Evolutionary conservation across 2,888 invertebrate genomes (phyloP), one percentile per base, ranked within the genome.

Genomic region (Schizaphis graminum): DNA sequence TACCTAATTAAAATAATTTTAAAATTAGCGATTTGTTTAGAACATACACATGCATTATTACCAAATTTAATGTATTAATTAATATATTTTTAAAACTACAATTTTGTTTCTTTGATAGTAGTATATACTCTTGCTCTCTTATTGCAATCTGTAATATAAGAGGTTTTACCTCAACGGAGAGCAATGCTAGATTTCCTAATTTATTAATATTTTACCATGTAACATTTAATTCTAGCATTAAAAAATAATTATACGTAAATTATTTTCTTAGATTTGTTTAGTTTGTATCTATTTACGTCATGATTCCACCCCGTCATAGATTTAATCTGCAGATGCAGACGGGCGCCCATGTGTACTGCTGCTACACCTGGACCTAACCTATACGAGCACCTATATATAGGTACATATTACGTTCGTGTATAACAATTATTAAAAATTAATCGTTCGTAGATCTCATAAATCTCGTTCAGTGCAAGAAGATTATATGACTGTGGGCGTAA

Each of bases 401-500:
- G n/a, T 16, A 21, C 41, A 67, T n/a, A 67, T 77, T 35, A 77
- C 21, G 35, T 77, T 8, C 35, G 77, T 77, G 77, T 77, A 77
- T 35, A 77, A 77, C 35, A 77, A 77, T 77, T 77, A 77, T 77
- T 77, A 77, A 77, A 77, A 77, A 86, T 86, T 44, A 86, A 86
- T 86, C 47, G 47, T 86, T 47, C 47, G 47, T 86, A 28, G 47
- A 47, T 86, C 86, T 86, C 47, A 44, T 86, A 86, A 44, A 86
- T 86, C 47, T 86, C 86, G 13, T 86, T 86, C 61, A 26, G 61
- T 61, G 61, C 47, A 44, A 47, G 44, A 89, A 61, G 11, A 89
- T 89, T 89, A 56, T 56, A 89, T 57, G 56, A 89, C 61, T 47
- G 61, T 44, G 89, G 89, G 89, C 89, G 89, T 89, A 89, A 89